Evolutionary conservation across 2,888 invertebrate genomes (phyloP).

Genomic region (Pogonocherus hispidulus): DNA sequence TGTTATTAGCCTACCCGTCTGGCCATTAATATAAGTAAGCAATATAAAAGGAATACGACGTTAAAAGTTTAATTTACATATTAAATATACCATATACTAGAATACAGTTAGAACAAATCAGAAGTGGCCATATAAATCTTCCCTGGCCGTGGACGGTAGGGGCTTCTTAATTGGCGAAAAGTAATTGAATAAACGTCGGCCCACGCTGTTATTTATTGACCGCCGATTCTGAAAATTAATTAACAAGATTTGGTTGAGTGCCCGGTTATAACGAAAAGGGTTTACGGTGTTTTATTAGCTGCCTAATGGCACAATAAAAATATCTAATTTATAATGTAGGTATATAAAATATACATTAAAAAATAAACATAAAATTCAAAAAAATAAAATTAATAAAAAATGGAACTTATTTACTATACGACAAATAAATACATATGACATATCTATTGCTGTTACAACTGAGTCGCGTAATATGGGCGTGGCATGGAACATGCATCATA

Average conservation of each 20-base stretch:
- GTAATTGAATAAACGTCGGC: neutral
- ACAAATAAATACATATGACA: too few species aligned
- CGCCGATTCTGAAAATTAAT: slow-evolving; percentile 2
- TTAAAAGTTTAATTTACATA: slow-evolving; percentile 5
- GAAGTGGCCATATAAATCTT: neutral
- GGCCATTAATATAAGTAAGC: neutral
- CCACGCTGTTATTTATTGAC: neutral
- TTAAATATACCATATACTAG: neutral
- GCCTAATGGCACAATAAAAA: too few species aligned
- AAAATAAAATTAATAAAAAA: too few species aligned
- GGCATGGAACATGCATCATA: too few species aligned
- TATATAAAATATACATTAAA: too few species aligned
- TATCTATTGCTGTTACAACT: too few species aligned
- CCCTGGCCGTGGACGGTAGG: neutral
- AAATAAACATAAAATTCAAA: too few species aligned
- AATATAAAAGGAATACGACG: neutral
- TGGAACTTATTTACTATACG: too few species aligned
- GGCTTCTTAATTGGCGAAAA: slow-evolving; percentile 4
- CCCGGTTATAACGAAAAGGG: too few species aligned
- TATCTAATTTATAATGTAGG: too few species aligned
- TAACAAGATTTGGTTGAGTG: neutral
- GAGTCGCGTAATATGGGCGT: too few species aligned
- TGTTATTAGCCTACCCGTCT: neutral
- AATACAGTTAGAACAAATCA: neutral
- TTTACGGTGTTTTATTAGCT: too few species aligned